These are phyloP conservation scores for Drosophila eugracilis DNA, from an alignment of 1,140 invertebrate genomes.

Conservation along the genomic window DNA sequence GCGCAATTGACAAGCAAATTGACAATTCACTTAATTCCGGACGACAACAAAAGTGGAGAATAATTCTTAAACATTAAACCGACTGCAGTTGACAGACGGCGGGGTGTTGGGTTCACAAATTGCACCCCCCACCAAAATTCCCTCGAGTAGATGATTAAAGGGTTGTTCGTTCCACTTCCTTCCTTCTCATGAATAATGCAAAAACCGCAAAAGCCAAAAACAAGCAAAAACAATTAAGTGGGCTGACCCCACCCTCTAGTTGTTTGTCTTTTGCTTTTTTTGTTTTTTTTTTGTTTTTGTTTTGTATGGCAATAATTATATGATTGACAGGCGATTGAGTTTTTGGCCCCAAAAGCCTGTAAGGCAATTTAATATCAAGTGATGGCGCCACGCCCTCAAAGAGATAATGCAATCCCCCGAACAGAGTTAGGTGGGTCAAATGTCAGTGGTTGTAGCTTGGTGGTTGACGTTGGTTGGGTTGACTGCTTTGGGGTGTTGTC, in stretches of 20 bases:
- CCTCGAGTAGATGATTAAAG: slow-evolving; percentile 30
- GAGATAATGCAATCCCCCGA: slow-evolving; percentile 9
- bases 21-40: slow-evolving; percentile 75
- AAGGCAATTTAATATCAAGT: slow-evolving; percentile 30
- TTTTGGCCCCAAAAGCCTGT: slow-evolving; percentile 18
- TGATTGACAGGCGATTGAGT: slow-evolving; percentile 70
- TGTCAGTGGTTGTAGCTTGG: slow-evolving; percentile 18
- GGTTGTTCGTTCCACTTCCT: slow-evolving; percentile 36
- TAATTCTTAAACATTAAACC: slow-evolving; percentile 39
- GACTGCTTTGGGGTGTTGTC: no score
- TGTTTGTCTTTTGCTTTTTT: background rate
- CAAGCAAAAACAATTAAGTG: slow-evolving; percentile 60
- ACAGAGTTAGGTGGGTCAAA: slow-evolving; percentile 14
- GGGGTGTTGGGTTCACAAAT: background rate
- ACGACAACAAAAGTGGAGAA: slow-evolving; percentile 31
- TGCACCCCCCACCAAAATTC: slow-evolving; percentile 15
- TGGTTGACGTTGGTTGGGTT: background rate
- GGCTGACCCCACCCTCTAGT: background rate
- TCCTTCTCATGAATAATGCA: slow-evolving; percentile 52
- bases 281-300: background rate
- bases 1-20: slow-evolving; percentile 73
- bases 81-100: slow-evolving; percentile 32
- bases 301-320: slow-evolving; percentile 41
- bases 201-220: slow-evolving; percentile 53
- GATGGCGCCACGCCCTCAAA: slow-evolving; percentile 5